Conservation (phyloP, 1,140 invertebrate genomes). For the Brachionus rotundiformis region DNA sequence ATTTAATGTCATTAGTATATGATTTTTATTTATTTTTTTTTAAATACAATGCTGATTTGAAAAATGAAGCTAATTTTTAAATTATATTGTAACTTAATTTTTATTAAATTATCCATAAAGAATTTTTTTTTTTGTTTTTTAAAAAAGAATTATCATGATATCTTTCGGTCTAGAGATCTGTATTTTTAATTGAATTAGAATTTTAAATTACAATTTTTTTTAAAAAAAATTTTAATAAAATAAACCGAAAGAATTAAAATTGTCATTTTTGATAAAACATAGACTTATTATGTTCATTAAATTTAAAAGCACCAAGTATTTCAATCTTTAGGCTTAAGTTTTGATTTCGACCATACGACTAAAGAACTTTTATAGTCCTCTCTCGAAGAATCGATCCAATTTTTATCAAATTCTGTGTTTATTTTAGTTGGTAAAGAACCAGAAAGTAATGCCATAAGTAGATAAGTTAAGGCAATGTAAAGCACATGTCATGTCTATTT, state of each 20-base stretch:
- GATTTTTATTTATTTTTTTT: not conserved
- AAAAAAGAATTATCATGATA: not conserved
- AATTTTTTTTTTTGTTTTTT: conserved; percentile 1
- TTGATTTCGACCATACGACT: no score
- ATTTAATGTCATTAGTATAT: not conserved
- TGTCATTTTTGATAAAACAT: no score
- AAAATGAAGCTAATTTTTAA: not conserved
- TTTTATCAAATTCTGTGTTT: no score
- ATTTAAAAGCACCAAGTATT: no score
- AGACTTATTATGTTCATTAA: no score
- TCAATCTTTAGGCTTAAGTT: no score
- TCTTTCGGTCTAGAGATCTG: not conserved
- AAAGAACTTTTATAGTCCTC: no score
- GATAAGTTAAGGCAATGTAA: no score
- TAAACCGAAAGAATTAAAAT: not conserved
- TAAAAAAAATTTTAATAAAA: not conserved
- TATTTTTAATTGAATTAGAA: not conserved
- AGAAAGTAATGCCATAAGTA: no score
- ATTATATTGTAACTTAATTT: not conserved
- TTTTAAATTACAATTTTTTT: not conserved
- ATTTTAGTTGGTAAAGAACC: no score
- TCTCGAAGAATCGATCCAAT: no score
- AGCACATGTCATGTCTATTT: no score
- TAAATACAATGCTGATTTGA: not conserved
- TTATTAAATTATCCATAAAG: not conserved